Evolutionary conservation across 2,797 vertebrate species (phyloP).

Genomic region (Astyanax mexicanus): DNA sequence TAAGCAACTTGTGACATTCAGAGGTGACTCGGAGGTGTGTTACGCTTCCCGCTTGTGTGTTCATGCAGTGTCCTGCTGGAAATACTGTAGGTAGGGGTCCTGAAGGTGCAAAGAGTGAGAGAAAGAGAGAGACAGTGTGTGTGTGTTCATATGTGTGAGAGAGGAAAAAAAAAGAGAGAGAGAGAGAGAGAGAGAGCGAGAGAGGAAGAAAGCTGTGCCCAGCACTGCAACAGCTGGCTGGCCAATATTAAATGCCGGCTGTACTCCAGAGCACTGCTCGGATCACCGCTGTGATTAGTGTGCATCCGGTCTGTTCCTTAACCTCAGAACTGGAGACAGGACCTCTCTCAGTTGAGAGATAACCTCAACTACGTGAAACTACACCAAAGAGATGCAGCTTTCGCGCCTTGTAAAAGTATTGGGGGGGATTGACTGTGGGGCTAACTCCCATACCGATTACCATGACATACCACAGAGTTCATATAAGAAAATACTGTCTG

Average conservation of each 20-base stretch:
- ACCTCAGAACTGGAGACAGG: conserved; percentile 37
- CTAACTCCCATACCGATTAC: too few relatives aligned
- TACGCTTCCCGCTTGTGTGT: conserved; percentile 18
- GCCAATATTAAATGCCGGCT: conserved; percentile 59
- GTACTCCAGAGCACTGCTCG: conserved; percentile 54
- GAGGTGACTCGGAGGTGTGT: conserved; percentile 50
- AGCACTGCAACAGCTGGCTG: conserved; percentile 58
- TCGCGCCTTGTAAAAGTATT: too few relatives aligned
- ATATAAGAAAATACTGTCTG: too few relatives aligned
- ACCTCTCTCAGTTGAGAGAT: too few relatives aligned
- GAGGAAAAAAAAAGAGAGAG: background rate
- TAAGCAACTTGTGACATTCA: conserved; percentile 24
- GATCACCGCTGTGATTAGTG: conserved; percentile 59
- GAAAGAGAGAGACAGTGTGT: too few relatives aligned
- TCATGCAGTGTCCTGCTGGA: conserved; percentile 41
- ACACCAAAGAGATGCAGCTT: too few relatives aligned
- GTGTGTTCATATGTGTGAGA: conserved; percentile 21
- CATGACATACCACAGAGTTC: too few relatives aligned
- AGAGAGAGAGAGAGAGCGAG: background rate
- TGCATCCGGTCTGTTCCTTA: conserved; percentile 54
- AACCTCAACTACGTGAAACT: too few relatives aligned
- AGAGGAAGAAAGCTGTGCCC: conserved; percentile 43
- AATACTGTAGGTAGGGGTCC: conserved; percentile 38
- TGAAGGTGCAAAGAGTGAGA: conserved; percentile 36
- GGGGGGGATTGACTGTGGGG: too few relatives aligned